A percentile compares a stretch with the other conserved stretches of the same genome.
Evolutionary conservation across 2,797 vertebrate genomes (phyloP).

Genomic region (Notolepis coatsorum): DNA sequence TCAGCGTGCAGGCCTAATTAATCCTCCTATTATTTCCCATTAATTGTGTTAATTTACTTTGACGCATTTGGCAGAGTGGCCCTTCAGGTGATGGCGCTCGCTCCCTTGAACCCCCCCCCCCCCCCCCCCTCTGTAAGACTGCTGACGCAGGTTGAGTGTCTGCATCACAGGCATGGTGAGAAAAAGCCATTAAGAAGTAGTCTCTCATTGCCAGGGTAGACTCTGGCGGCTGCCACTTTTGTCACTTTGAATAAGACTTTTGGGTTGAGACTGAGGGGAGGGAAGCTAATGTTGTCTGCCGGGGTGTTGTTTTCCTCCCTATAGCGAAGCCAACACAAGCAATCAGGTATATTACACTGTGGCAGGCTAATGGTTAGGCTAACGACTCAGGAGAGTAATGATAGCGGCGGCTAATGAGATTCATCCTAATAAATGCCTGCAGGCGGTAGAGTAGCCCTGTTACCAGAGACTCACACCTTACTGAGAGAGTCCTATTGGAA

Average conservation of each 20-base stretch:
- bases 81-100: slow-evolving; percentile 12
- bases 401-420: slow-evolving; percentile 31
- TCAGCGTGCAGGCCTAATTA: slow-evolving; percentile 33
- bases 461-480: neutral
- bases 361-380: neutral
- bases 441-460: neutral
- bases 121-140: neutral
- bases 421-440: neutral
- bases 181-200: slow-evolving; percentile 1
- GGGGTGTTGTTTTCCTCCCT: neutral
- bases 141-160: slow-evolving; percentile 16
- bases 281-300: neutral
- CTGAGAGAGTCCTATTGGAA: neutral
- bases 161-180: neutral
- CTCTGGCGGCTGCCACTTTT: neutral
- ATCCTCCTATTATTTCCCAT: slow-evolving; percentile 48
- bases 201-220: slow-evolving; percentile 3
- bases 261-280: slow-evolving; percentile 12
- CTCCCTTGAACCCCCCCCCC: no score
- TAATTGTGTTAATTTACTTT: slow-evolving; percentile 36
- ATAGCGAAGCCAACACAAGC: neutral
- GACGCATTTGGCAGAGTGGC: slow-evolving; percentile 21
- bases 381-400: slow-evolving; percentile 22
- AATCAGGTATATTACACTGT: neutral
- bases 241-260: slow-evolving; percentile 34